These are phyloP conservation scores for Pterobdella sp. DNA, from an alignment of 2,888 invertebrate genomes.

Conservation along the genomic window DNA sequence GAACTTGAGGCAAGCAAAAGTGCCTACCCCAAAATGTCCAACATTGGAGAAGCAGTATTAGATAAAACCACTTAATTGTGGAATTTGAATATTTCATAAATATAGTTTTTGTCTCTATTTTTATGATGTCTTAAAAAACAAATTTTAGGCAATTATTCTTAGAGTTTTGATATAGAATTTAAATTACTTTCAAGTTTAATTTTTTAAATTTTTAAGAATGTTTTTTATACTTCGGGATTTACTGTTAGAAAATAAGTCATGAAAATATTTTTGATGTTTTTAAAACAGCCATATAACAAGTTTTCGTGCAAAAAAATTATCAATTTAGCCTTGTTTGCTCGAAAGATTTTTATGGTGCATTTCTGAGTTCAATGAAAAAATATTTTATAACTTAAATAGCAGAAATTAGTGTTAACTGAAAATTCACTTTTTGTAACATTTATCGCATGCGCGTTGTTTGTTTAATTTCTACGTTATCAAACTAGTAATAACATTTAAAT, in stretches of 20 bases:
- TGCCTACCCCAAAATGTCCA: slow-evolving; percentile 90
- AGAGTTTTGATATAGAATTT: background rate
- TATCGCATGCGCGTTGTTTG: slow-evolving; percentile 8
- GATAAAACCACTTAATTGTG: slow-evolving; percentile 35
- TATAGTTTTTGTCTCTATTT: too few species aligned
- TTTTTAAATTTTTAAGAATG: background rate
- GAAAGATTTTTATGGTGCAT: too few species aligned
- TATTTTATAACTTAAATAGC: too few species aligned
- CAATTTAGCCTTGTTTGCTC: background rate
- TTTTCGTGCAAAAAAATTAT: too few species aligned
- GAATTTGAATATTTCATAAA: too few species aligned
- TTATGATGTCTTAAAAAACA: too few species aligned
- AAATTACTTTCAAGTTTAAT: background rate
- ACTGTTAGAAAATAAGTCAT: background rate
- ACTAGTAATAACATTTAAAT: background rate
- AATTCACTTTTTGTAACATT: background rate
- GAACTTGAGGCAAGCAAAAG: slow-evolving; percentile 87
- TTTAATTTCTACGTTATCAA: slow-evolving; percentile 7
- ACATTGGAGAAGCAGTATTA: slow-evolving; percentile 60
- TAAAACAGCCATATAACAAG: too few species aligned
- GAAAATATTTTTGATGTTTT: background rate
- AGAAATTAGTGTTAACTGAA: too few species aligned
- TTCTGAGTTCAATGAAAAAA: too few species aligned
- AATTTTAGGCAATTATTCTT: too few species aligned
- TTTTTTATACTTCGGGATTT: background rate